Base-by-base conservation (phyloP, 2,113 vertebrate genomes). In the Heliornis fulica region DNA sequence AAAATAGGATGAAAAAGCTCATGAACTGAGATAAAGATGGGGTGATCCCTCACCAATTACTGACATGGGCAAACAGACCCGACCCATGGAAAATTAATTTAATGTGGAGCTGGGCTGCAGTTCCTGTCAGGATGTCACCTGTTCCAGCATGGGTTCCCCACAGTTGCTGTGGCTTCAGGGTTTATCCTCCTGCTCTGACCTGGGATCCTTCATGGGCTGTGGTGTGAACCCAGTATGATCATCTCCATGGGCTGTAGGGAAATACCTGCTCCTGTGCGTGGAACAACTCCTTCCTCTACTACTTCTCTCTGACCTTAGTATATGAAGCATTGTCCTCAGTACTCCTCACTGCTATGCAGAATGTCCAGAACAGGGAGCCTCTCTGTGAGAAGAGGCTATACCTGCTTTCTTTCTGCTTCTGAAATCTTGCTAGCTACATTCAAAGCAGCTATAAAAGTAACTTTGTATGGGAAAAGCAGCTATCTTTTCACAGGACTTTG, bases 311-410 rank as follows among this genome's bases (percentile, higher is more conserved):
- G 34, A 54, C 15, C 7, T 38, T 25, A n/a, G 11, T 61, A 20
- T 36, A 54, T 0, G 0, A 59, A 77, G 21, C 19, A 18, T 7
- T 22, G 40, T 51, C 25, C 22, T 48, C 11, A 23, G 43, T n/a
- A 20, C 0, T 2, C 31, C 26, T 74, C 3, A 0, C 57, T 34
- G 23, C 41, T 41, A 3, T n/a, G n/a, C 40, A 75, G 25, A 72
- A 34, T 5, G 10, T 40, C 32, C 43, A 45, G 57, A 38, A 50
- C 48, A 72, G n/a, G 51, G 23, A 77, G 5, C 7, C 5, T 20
- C 10, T 40, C 26, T 43, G 13, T 60, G 45, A 63, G 41, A 41
- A 79, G 9, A 59, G 18, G 19, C 13, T 65, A 45, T 8, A 2
- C 15, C 10, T 8, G 15, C 18, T 61, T 17, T 31, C 40, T 60